phyloP scores from a whole-genome alignment of 2,797 vertebrate species.

The Mormyrops attenuatus region DNA sequence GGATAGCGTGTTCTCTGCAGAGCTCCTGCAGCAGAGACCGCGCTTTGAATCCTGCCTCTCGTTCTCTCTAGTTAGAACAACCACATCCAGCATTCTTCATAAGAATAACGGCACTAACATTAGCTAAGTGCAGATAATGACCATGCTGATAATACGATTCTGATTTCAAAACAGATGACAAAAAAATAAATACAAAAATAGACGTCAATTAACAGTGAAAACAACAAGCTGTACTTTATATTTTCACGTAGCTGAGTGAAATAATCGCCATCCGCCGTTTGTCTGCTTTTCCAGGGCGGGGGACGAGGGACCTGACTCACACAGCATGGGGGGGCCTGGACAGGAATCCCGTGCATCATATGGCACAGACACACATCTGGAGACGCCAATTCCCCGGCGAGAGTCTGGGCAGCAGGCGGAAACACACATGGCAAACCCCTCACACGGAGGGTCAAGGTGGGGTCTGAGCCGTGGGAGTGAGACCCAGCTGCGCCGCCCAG shows the following conservation, averaged over 20 bases:
- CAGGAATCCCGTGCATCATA: neutral
- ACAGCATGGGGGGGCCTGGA: neutral
- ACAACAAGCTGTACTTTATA: neutral
- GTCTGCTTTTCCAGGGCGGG: neutral
- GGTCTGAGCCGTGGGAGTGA: neutral
- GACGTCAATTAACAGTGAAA: neutral
- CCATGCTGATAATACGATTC: neutral
- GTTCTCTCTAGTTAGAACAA: neutral
- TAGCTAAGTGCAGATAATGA: neutral
- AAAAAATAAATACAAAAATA: neutral
- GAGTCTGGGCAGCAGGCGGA: neutral
- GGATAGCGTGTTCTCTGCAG: neutral
- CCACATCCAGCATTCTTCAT: neutral
- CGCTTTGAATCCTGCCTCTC: neutral
- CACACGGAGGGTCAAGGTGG: neutral
- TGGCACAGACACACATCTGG: neutral
- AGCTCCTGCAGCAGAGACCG: neutral
- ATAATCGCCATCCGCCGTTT: neutral
- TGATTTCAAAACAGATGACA: neutral
- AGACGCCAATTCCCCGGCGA: neutral
- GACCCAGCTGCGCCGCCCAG: neutral
- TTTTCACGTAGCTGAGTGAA: neutral
- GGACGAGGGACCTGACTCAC: neutral
- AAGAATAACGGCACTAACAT: neutral
- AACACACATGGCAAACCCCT: neutral